A percentile compares a stretch with the other conserved stretches of the same genome.
These are phyloP conservation scores for Graphium colonna DNA, from an alignment of 2,888 invertebrate species.

Conservation along the genomic window DNA sequence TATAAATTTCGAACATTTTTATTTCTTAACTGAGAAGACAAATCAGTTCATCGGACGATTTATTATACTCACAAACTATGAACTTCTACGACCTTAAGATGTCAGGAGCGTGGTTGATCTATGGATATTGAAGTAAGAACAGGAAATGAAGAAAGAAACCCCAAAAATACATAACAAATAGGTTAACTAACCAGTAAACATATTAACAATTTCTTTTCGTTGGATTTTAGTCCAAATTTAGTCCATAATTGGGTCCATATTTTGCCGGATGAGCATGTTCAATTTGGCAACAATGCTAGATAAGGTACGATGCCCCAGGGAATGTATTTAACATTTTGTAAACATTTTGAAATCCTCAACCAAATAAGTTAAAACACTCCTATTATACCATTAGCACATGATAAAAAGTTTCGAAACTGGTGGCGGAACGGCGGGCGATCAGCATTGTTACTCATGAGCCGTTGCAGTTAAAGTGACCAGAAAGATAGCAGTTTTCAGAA, in stretches of 20 bases:
- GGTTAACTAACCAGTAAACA: no score
- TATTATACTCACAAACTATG: no score
- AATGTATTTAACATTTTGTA: not conserved
- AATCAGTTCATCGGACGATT: no score
- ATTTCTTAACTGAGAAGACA: no score
- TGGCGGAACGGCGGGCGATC: slow-evolving; percentile 11
- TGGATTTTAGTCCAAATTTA: not conserved
- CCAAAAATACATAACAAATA: no score
- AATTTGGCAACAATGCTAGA: not conserved
- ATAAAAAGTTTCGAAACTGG: slow-evolving; percentile 29
- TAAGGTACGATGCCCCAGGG: not conserved
- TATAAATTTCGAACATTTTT: no score
- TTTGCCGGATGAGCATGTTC: not conserved
- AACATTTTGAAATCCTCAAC: not conserved
- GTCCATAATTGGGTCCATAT: not conserved
- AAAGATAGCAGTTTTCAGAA: not conserved
- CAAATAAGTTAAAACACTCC: no score
- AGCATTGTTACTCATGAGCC: slow-evolving; percentile 40
- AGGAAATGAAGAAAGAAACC: no score
- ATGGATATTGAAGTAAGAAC: no score
- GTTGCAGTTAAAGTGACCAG: slow-evolving; percentile 23
- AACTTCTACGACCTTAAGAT: no score
- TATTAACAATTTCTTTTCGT: no score
- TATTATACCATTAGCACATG: slow-evolving; percentile 28
- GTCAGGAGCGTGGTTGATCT: no score